These are phyloP conservation scores for Syrrhaptes paradoxus DNA, from an alignment of 2,113 vertebrate genomes.

Conservation along the genomic window DNA sequence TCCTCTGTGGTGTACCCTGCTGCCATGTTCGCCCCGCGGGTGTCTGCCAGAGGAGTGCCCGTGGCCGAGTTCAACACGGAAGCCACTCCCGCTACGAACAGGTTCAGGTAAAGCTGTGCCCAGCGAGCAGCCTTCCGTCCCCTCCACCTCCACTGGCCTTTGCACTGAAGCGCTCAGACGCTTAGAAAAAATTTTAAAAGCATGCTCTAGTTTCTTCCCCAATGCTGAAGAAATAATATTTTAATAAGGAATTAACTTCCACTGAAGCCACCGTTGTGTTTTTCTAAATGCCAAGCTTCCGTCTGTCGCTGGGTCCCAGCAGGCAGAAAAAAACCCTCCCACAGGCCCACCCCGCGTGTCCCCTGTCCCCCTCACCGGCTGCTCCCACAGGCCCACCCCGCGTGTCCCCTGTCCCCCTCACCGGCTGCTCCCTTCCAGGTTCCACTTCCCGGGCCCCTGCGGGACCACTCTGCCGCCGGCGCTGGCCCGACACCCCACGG, in stretches of 20 bases:
- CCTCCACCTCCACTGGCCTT: fast-evolving
- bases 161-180: fast-evolving
- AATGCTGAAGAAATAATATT: neutral
- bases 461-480: constrained; percentile 87
- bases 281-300: neutral
- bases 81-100: constrained; percentile 82
- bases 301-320: fast-evolving
- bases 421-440: constrained; percentile 73
- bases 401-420: no score
- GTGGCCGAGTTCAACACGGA: constrained; percentile 93
- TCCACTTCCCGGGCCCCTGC: constrained; percentile 91
- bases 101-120: constrained; percentile 82
- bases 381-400: no score
- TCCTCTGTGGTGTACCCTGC: constrained; percentile 95
- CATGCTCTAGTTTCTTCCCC: fast-evolving
- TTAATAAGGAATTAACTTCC: neutral
- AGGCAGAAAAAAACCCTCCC: neutral
- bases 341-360: fast-evolving
- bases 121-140: neutral
- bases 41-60: constrained; percentile 88
- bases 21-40: constrained; percentile 93
- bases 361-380: no score
- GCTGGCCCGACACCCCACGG: no score
- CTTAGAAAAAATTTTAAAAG: neutral
- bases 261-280: fast-evolving